These are phyloP conservation scores for Rhipidura dahli DNA, from an alignment of 2,113 vertebrate genomes.

Conservation along the genomic window DNA sequence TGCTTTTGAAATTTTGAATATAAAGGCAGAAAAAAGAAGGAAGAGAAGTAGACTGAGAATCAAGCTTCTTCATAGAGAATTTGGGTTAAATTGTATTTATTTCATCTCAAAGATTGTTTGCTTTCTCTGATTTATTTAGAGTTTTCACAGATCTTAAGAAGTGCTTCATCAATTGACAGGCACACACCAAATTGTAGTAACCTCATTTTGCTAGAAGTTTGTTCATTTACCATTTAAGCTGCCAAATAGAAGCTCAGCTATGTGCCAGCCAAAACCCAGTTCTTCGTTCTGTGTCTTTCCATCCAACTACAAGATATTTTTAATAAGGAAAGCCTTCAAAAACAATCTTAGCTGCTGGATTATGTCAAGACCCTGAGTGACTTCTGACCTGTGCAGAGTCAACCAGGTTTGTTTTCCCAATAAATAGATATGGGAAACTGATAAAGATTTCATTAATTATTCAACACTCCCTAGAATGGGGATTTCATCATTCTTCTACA, in stretches of 20 bases:
- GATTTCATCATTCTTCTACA: neutral
- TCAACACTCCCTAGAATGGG: neutral
- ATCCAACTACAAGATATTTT: neutral
- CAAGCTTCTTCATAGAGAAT: neutral
- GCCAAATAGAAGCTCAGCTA: neutral
- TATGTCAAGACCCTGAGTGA: neutral
- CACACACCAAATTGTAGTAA: constrained; percentile 15
- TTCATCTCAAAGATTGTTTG: neutral
- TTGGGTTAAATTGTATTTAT: neutral
- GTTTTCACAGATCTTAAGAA: neutral
- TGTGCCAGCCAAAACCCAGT: neutral
- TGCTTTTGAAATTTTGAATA: neutral
- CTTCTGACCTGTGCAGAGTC: neutral
- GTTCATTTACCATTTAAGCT: constrained; percentile 33
- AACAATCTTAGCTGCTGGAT: neutral
- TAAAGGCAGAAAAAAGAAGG: neutral
- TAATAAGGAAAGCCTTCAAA: neutral
- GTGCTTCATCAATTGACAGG: neutral
- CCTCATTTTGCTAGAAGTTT: constrained; percentile 12
- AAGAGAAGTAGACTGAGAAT: neutral
- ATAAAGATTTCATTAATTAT: neutral
- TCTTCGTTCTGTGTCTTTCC: constrained; percentile 2
- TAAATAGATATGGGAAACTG: neutral
- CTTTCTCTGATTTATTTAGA: neutral
- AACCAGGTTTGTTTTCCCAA: neutral